Evolutionary conservation across 2,797 vertebrate species (phyloP).

Genomic region (Alfaro cultratus): DNA sequence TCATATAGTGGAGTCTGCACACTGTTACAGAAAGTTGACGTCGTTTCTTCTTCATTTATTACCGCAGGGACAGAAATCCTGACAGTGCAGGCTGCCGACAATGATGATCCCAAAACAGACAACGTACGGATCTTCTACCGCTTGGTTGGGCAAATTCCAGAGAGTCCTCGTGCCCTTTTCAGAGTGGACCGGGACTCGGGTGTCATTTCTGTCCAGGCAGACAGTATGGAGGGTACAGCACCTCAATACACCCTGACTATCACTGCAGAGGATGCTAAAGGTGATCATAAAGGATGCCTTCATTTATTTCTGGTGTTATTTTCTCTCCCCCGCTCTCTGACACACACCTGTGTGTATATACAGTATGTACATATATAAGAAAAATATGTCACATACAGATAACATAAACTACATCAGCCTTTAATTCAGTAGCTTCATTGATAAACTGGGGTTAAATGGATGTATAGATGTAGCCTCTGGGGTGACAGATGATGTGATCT

Average conservation of each 20-base stretch:
- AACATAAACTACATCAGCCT: constrained; percentile 2
- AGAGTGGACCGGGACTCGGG: constrained; percentile 80
- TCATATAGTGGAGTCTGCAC: constrained; percentile 8
- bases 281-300: constrained; percentile 50
- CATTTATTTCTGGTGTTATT: neutral
- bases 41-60: constrained; percentile 11
- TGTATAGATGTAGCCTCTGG: constrained; percentile 29
- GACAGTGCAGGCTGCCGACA: constrained; percentile 82
- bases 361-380: neutral
- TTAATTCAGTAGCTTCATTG: constrained; percentile 13
- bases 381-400: constrained; percentile 1
- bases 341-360: too few species aligned
- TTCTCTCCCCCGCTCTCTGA: too few species aligned
- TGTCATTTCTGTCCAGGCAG: constrained; percentile 78
- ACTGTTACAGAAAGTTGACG: neutral
- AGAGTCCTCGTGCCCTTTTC: constrained; percentile 83
- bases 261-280: constrained; percentile 84
- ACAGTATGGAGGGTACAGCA: constrained; percentile 80
- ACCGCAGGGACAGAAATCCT: constrained; percentile 84
- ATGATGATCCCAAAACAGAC: constrained; percentile 84
- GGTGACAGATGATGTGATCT: constrained; percentile 46
- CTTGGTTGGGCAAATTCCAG: constrained; percentile 81
- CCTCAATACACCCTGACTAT: constrained; percentile 82
- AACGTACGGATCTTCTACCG: constrained; percentile 83
- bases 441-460: constrained; percentile 6